phyloP scores from a whole-genome alignment of 2,888 invertebrate species.

The Rotaria sp. region DNA sequence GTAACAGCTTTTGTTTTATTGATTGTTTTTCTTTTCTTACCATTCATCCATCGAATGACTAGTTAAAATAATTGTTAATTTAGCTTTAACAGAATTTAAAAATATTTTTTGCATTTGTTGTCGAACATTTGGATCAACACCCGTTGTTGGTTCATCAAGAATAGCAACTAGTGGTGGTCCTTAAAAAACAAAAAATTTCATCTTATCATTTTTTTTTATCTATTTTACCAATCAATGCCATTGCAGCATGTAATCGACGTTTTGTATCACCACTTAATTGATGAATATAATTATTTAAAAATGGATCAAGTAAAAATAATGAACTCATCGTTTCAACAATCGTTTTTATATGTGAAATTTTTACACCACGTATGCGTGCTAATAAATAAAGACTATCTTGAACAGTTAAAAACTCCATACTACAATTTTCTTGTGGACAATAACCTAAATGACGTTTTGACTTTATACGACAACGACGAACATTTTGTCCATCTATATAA shows the following conservation, averaged over 20 bases:
- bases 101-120: slow-evolving; percentile 55
- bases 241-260: slow-evolving; percentile 54
- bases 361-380: neutral
- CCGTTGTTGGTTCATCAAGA: slow-evolving; percentile 57
- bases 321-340: neutral
- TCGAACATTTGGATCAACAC: slow-evolving; percentile 56
- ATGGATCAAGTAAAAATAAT: neutral
- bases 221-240: slow-evolving; percentile 52
- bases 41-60: slow-evolving; percentile 68
- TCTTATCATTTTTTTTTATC: neutral
- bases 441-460: neutral
- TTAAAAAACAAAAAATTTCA: neutral
- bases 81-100: slow-evolving; percentile 48
- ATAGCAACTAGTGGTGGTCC: slow-evolving; percentile 54
- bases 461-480: neutral
- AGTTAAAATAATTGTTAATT: slow-evolving; percentile 53
- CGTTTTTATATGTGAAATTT: neutral
- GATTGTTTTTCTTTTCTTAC: neutral
- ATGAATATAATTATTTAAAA: slow-evolving; percentile 24
- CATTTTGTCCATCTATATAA: neutral
- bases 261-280: slow-evolving; percentile 55
- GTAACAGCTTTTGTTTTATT: too few species aligned
- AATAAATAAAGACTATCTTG: neutral
- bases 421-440: neutral
- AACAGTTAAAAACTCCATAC: neutral